Evolutionary conservation across 1,140 invertebrate genomes (phyloP).

Genomic region (Melipona quadrifasciata): DNA sequence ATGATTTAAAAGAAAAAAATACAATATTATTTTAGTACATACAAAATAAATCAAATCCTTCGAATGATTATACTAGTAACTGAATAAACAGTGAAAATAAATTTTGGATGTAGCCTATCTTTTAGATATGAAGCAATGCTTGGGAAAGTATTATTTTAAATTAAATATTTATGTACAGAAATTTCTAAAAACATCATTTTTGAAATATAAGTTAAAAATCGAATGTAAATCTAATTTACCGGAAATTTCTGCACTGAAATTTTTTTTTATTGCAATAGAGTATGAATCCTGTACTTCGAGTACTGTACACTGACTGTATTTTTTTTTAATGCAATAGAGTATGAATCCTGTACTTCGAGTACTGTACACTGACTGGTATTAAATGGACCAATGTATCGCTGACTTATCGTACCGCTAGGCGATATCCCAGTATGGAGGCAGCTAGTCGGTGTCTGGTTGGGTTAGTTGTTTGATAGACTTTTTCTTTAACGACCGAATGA

Average conservation of each 20-base stretch:
- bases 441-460: conserved; percentile 4
- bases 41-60: not conserved
- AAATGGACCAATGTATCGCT: conserved; percentile 26
- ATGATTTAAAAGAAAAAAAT: not conserved
- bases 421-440: conserved; percentile 20
- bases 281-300: not conserved
- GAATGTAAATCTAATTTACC: not conserved
- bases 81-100: not conserved
- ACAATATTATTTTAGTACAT: not conserved
- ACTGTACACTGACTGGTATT: not conserved
- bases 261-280: not conserved
- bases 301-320: not conserved
- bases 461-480: conserved; percentile 10
- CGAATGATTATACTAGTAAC: not conserved
- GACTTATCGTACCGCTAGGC: conserved; percentile 20
- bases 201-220: not conserved
- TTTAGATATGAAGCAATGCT: not conserved
- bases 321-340: not conserved
- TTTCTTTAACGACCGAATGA: conserved; percentile 40
- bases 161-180: no score
- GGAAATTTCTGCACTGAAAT: not conserved
- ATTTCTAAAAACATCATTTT: no score
- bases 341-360: not conserved
- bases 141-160: not conserved
- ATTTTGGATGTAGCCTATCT: not conserved